Base-by-base conservation (phyloP, 1,140 invertebrate species). In the Agrilus planipennis region DNA sequence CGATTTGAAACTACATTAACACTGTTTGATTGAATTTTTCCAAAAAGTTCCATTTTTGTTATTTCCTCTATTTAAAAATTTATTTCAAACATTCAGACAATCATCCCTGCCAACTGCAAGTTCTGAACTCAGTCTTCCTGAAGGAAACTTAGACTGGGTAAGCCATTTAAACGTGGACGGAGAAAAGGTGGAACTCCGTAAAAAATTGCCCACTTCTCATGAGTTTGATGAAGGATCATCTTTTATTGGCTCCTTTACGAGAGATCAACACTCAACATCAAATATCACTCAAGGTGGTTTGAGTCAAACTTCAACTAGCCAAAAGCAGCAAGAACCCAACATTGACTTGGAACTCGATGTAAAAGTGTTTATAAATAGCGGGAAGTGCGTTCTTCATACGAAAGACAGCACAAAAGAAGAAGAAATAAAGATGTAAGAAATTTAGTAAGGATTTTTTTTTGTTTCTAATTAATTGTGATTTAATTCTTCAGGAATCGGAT, bases 261-360 rank as follows among this genome's bases (percentile, higher is more conserved):
- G 20, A 22, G 6, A 21, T 20, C 14, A 23, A n/a, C n/a, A n/a
- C n/a, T n/a, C n/a, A n/a, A n/a, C 34, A 12, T 14, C 34, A 16
- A 41, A 38, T 31, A 16, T 39, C 6, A 31, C 19, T 11, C 47
- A 42, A 15, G 27, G 25, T 9, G 19, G 34, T 15, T 20, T 36
- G 12, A 7, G 19, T 7, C 34, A 36, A 16, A n/a, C n/a, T n/a
- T n/a, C n/a, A n/a, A 16, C 23, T 7, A 22, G 27, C 41, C 65
- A 68, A 28, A 83, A 83, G 54, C 68, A 76, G 3, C 76, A 83
- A 44, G 91, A 96, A 57, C 92, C 91, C 0, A 94, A 87, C 54
- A 89, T 98, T 44, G 92, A 98, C 62, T 88, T 97, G 61, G 90
- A 96, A 60, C 67, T 97, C 45, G 91, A 96, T 64, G 84, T 98